Evolutionary conservation across 2,113 vertebrate genomes (phyloP).

Genomic region (Pelodiscus sinensis): DNA sequence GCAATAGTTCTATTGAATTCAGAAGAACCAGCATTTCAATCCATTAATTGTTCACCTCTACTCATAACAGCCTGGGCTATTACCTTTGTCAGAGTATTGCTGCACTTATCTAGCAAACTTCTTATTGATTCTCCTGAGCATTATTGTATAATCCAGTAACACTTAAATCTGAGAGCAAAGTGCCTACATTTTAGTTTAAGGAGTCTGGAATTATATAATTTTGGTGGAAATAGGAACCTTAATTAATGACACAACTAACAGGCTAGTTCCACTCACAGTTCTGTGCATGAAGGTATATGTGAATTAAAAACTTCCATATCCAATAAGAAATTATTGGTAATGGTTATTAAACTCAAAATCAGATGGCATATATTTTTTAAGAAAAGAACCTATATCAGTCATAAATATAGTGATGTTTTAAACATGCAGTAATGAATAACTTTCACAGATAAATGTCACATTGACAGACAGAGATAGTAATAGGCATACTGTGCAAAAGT

Average conservation of each 20-base stretch:
- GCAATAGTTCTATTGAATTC: not conserved
- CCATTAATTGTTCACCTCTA: not conserved
- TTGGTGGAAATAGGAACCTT: slow-evolving; percentile 15
- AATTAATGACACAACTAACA: not conserved
- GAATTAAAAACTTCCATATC: accelerated
- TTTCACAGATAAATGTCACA: not conserved
- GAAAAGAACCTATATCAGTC: not conserved
- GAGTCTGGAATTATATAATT: not conserved
- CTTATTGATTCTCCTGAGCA: not conserved
- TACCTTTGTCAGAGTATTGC: not conserved
- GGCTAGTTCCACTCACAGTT: not conserved
- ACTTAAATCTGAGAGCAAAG: not conserved
- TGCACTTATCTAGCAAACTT: not conserved
- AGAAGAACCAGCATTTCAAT: not conserved
- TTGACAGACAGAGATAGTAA: not conserved
- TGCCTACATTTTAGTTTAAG: not conserved
- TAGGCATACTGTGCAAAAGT: not conserved
- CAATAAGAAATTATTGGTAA: not conserved
- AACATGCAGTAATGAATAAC: not conserved
- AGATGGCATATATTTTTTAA: accelerated
- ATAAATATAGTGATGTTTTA: not conserved
- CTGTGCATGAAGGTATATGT: not conserved
- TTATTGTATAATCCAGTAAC: not conserved
- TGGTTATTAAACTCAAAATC: not conserved
- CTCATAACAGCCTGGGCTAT: slow-evolving; percentile 9